phyloP scores from a whole-genome alignment of 2,797 vertebrate genomes.

The Valencia hispanica region DNA sequence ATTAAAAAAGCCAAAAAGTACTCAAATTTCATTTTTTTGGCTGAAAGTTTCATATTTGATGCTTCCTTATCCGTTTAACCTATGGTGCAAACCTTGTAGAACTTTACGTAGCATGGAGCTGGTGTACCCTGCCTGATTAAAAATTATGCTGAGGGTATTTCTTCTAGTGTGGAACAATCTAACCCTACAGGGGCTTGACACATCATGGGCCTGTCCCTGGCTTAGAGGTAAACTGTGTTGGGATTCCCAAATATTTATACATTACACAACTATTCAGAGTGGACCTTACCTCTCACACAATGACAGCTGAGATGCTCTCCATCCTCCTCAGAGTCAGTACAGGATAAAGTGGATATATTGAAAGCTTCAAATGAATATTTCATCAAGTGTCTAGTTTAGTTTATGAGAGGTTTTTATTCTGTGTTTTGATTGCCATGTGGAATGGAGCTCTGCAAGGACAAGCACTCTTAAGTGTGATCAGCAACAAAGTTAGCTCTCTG shows the following conservation, averaged over 20 bases:
- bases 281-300: neutral
- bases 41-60: neutral
- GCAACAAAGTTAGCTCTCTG: neutral
- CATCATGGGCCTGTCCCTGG: neutral
- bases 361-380: conserved; percentile 13
- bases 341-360: conserved; percentile 6
- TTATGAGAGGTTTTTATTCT: conserved; percentile 12
- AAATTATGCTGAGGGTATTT: neutral
- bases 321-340: neutral
- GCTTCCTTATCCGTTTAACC: neutral
- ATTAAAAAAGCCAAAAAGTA: neutral
- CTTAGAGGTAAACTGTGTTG: neutral
- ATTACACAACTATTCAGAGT: neutral
- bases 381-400: conserved; percentile 23
- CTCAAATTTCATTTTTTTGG: neutral
- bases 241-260: neutral
- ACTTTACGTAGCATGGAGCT: neutral
- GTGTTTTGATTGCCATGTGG: conserved; percentile 12
- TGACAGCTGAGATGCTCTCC: conserved; percentile 1
- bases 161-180: neutral
- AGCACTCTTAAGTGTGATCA: conserved; percentile 3
- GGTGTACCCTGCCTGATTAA: neutral
- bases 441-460: conserved; percentile 15
- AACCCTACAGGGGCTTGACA: neutral
- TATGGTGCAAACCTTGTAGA: neutral